Evolutionary conservation across 2,113 vertebrate genomes (phyloP), one percentile per base, ranked within the genome.

Genomic region (Canis aureus): DNA sequence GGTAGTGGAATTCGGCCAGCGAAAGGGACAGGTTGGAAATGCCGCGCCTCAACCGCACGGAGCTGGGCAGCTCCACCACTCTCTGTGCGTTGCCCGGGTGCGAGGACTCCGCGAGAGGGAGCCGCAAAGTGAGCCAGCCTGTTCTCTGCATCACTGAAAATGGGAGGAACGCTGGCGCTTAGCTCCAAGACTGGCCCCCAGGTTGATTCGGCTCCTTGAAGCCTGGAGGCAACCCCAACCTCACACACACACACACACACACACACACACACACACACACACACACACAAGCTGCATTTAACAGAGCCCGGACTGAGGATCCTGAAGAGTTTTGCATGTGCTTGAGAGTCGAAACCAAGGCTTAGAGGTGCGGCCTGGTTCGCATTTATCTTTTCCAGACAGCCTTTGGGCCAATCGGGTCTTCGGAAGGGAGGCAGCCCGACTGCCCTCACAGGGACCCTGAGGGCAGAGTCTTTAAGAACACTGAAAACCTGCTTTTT

Each of bases 301-400:
- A 32, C 49, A 43, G 29, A 66, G 32, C 27, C 76, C 29, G 4
- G 51, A 0, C 13, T 7, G 62, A 10, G 20, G 32, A 12, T 12
- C 38, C 1, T 10, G 5, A 16, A 23, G 23, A n/a, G 35, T 49
- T 93, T 16, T 80, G 8, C 57, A 12, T 51, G n/a, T 10, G 29
- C 64, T 4, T 2, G 53, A 71, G 64, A 64, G 25, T 12, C 0
- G 4, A 80, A 67, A 29, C 20, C 89, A 16, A 76, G 23, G 57
- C 38, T 66, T 29, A 79, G 38, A 62, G 73, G 60, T 9, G 23
- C 43, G 35, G 79, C 90, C 95, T 94, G 35, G 51, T 62, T 95
- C 16, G 20, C 8, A 1, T 78, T 89, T 59, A 38, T 96, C 86
- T 89, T 86, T 97, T 78, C 43, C 69, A 88, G 90, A n/a, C 78